Conservation (phyloP, 2,113 vertebrate genomes). For the Apaloderma vittatum region DNA sequence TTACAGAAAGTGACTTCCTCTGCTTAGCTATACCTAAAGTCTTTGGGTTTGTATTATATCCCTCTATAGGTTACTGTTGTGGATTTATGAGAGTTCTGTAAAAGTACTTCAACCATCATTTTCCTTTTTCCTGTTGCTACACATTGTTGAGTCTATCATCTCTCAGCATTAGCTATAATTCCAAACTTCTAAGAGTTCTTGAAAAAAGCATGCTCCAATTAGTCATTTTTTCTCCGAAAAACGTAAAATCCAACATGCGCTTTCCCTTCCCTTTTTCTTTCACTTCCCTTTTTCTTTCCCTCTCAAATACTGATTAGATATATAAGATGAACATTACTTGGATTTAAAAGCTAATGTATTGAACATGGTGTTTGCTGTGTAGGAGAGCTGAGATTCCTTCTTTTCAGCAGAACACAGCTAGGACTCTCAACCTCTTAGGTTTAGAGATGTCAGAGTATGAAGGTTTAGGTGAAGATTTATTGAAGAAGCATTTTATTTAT, state of each 20-base stretch:
- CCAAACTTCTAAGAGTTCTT: neutral
- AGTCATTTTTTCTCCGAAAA: neutral
- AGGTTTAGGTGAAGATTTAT: neutral
- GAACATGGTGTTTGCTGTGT: accelerated
- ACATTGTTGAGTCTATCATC: neutral
- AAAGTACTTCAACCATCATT: neutral
- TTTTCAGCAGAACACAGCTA: neutral
- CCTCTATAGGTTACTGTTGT: neutral
- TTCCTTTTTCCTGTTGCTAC: neutral
- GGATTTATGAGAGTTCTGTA: neutral
- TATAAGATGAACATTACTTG: neutral
- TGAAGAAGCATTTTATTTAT: neutral
- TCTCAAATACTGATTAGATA: neutral
- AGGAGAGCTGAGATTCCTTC: neutral
- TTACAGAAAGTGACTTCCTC: neutral
- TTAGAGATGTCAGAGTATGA: neutral
- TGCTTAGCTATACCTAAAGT: neutral
- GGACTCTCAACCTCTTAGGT: neutral
- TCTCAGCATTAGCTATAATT: neutral
- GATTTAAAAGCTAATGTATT: neutral
- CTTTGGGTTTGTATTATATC: neutral
- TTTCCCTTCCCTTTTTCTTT: neutral
- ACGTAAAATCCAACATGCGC: neutral
- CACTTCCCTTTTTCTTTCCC: neutral
- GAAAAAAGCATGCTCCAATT: neutral